Base-by-base conservation (phyloP, 2,888 invertebrate genomes). In the Amblyteles armatorius region DNA sequence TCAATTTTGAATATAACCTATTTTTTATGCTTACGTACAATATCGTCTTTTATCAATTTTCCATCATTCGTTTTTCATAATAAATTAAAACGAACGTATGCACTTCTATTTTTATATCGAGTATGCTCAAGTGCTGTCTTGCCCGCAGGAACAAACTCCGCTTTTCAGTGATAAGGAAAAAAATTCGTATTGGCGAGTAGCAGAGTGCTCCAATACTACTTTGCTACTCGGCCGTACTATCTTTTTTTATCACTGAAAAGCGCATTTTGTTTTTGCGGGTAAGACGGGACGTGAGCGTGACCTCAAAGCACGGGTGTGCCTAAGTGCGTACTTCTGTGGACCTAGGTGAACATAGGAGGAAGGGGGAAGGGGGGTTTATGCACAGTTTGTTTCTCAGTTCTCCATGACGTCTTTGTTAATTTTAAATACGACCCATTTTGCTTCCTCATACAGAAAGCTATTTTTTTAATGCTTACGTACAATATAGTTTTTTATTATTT, bases 381-480 rank as follows among this genome's bases (percentile, higher is more conserved):
- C 33, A 9, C 9, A 72, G n/a, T 40, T 57, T 57, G 65, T 60
- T 83, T 76, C 29, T 3, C 40, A 2, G 9, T 11, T 40, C 40
- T 40, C 40, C 40, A 11, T 40, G 5, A 33, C 7, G 33, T 33
- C 0, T 33, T 33, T 6, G 33, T 33, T 33, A 33, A 33, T 33
- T 5, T 6, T 6, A 33, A 33, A 33, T 33, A 6, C 33, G 6
- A 6, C 33, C 6, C 33, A 33, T 33, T 22, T 22, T 22, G 22
- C 22, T 22, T 22, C 22, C 22, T 22, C 22, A 22, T 22, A 22
- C 0, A 22, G 22, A 22, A 22, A 22, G 22, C 22, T 22, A 22
- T 22, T 33, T 40, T 40, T 40, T 2, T 29, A 4, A 40, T 11
- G 40, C 40, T 3, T 11, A 40, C 11, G 9, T 11, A 40, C 11